Percentiles rank a stretch among this genome's conserved stretches.
Evolutionary conservation across 2,797 vertebrate species (phyloP).

Genomic region (Adrianichthys oophorus): DNA sequence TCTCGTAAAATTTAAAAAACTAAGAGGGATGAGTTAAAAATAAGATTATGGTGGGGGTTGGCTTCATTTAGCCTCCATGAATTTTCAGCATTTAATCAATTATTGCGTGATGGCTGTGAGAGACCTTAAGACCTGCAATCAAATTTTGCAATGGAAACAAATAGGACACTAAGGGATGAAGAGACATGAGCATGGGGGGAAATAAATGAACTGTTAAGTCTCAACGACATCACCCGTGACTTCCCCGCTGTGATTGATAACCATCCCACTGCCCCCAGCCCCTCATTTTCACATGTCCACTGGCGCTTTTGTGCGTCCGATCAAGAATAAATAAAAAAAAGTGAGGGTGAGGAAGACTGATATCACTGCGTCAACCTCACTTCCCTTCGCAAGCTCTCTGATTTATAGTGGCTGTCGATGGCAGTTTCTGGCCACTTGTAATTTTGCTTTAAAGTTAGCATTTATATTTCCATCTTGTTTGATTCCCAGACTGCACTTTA

Average conservation of each 20-base stretch:
- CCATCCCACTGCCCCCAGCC: conserved; percentile 71
- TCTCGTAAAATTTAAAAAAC: conserved; percentile 7
- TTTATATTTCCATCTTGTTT: conserved; percentile 75
- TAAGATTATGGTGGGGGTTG: conserved; percentile 20
- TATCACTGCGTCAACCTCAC: conserved; percentile 73
- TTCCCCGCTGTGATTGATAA: conserved; percentile 79
- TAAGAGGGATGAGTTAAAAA: conserved; percentile 26
- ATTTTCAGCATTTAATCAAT: conserved; percentile 73
- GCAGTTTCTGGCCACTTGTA: conserved; percentile 69
- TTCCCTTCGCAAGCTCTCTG: conserved; percentile 76
- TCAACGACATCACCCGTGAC: conserved; percentile 73
- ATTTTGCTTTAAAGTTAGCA: conserved; percentile 77
- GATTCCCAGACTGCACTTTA: conserved; percentile 67
- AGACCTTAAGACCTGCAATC: conserved; percentile 68
- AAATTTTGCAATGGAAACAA: conserved; percentile 74
- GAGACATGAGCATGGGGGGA: conserved; percentile 67
- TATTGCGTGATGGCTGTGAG: conserved; percentile 53
- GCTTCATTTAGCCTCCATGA: conserved; percentile 52
- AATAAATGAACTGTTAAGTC: conserved; percentile 79
- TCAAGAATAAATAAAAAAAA: conserved; percentile 82
- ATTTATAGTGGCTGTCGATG: conserved; percentile 76
- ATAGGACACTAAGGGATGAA: conserved; percentile 77
- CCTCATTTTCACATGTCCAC: conserved; percentile 75
- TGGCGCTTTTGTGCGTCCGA: conserved; percentile 77
- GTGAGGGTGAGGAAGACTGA: conserved; percentile 77